Percentiles rank a stretch among this genome's conserved stretches.
Evolutionary conservation across 2,888 invertebrate genomes (phyloP).

Genomic region (Agrochola lychnidis): DNA sequence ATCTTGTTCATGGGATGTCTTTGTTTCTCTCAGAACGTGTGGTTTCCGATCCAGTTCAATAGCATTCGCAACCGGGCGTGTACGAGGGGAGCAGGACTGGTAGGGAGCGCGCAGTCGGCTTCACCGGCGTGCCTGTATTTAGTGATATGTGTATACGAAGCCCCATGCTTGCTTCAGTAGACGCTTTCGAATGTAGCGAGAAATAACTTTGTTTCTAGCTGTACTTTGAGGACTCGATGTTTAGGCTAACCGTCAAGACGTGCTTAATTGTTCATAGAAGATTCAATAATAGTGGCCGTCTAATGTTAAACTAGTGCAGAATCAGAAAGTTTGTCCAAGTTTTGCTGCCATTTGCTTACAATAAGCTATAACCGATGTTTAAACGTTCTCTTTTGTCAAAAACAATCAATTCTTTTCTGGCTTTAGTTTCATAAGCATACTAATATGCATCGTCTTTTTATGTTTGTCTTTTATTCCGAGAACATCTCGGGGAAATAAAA

Average conservation of each 20-base stretch:
- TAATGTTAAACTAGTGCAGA: background rate
- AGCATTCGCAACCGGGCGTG: slow-evolving; percentile 60
- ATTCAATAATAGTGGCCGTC: too few relatives aligned
- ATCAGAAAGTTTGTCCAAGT: slow-evolving; percentile 1
- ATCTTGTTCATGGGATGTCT: slow-evolving; percentile 49
- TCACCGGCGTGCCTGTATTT: slow-evolving; percentile 43
- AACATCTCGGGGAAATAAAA: slow-evolving; percentile 50
- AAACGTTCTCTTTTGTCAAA: slow-evolving; percentile 27
- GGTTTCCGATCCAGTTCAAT: slow-evolving; percentile 64
- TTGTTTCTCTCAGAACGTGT: slow-evolving; percentile 57
- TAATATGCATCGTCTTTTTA: slow-evolving; percentile 35
- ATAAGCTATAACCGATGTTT: slow-evolving; percentile 22
- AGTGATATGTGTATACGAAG: slow-evolving; percentile 39
- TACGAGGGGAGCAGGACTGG: slow-evolving; percentile 51
- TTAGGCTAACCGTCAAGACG: background rate
- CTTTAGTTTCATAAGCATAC: slow-evolving; percentile 32
- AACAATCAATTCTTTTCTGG: slow-evolving; percentile 20
- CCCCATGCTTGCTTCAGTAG: slow-evolving; percentile 20
- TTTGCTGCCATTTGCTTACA: slow-evolving; percentile 10
- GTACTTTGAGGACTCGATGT: slow-evolving; percentile 23
- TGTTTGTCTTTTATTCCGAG: slow-evolving; percentile 39
- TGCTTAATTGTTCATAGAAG: slow-evolving; percentile 15
- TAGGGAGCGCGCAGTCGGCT: slow-evolving; percentile 51
- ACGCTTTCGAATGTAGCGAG: slow-evolving; percentile 23
- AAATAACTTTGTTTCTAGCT: slow-evolving; percentile 20